These are phyloP conservation scores for Oligia strigilis DNA, from an alignment of 2,888 invertebrate genomes.

Conservation along the genomic window DNA sequence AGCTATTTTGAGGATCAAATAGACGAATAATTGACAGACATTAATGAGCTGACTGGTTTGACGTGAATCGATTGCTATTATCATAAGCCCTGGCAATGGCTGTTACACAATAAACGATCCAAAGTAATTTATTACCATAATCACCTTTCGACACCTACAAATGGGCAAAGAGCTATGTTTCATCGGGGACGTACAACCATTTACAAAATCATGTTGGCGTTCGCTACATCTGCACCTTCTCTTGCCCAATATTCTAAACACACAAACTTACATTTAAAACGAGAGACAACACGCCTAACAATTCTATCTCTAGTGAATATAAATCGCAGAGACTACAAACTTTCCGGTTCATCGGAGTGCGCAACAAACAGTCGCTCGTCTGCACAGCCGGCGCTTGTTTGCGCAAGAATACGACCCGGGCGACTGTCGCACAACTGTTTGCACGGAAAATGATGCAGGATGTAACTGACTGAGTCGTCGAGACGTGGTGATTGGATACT, in stretches of 20 bases:
- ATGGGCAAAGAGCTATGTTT: not conserved
- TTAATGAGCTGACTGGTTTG: not conserved
- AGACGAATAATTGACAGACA: not conserved
- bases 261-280: slow-evolving; percentile 21
- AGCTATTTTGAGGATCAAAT: slow-evolving; percentile 1
- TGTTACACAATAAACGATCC: too few species aligned
- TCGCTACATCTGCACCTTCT: not conserved
- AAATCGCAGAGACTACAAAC: slow-evolving; percentile 46
- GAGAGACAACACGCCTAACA: slow-evolving; percentile 1
- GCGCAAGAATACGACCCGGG: slow-evolving; percentile 42
- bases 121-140: slow-evolving; percentile 3
- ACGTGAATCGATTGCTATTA: not conserved
- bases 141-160: not conserved
- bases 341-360: slow-evolving; percentile 56
- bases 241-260: slow-evolving; percentile 12
- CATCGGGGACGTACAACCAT: not conserved
- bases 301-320: slow-evolving; percentile 33
- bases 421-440: slow-evolving; percentile 25
- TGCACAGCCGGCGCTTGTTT: slow-evolving; percentile 47
- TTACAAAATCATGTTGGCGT: not conserved
- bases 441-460: slow-evolving; percentile 39
- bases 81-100: not conserved
- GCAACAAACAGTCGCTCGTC: slow-evolving; percentile 50
- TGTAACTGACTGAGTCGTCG: slow-evolving; percentile 3
- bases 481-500: not conserved